These are phyloP conservation scores for Morpho deidamia DNA, from an alignment of 2,888 invertebrate species.

Conservation along the genomic window DNA sequence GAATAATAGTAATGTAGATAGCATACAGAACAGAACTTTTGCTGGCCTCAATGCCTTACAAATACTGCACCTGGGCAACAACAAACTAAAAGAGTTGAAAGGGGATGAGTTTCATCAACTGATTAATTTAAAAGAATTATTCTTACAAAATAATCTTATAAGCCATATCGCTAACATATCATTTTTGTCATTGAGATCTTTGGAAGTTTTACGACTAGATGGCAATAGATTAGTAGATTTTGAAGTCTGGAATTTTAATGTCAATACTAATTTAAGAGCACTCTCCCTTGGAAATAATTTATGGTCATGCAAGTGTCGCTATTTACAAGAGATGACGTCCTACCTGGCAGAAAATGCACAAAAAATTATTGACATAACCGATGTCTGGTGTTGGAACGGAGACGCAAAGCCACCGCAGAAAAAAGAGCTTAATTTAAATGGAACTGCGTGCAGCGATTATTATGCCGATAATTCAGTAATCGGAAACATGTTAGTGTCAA, in stretches of 20 bases:
- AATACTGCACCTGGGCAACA: slow-evolving; percentile 90
- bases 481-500: slow-evolving; percentile 88
- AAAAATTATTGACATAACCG: slow-evolving; percentile 87
- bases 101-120: slow-evolving; percentile 92
- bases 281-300: slow-evolving; percentile 89
- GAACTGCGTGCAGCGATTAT: slow-evolving; percentile 92
- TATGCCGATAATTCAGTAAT: slow-evolving; percentile 90
- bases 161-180: slow-evolving; percentile 88
- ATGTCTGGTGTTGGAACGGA: slow-evolving; percentile 89
- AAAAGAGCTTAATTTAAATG: slow-evolving; percentile 89
- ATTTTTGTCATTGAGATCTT: slow-evolving; percentile 85
- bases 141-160: slow-evolving; percentile 91
- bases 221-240: slow-evolving; percentile 90
- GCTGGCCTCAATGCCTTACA: slow-evolving; percentile 88
- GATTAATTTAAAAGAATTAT: slow-evolving; percentile 87
- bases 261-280: slow-evolving; percentile 84
- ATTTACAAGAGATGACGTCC: slow-evolving; percentile 88
- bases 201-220: slow-evolving; percentile 89
- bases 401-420: slow-evolving; percentile 86
- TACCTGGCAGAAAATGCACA: slow-evolving; percentile 90
- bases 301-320: slow-evolving; percentile 95
- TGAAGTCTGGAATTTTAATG: slow-evolving; percentile 86
- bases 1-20: slow-evolving; percentile 90
- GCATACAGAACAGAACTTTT: slow-evolving; percentile 94
- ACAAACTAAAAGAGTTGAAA: slow-evolving; percentile 86